Percentiles rank a stretch among this genome's conserved stretches.
phyloP scores from a whole-genome alignment of 2,888 invertebrate genomes.

The Achlya flavicornis region DNA sequence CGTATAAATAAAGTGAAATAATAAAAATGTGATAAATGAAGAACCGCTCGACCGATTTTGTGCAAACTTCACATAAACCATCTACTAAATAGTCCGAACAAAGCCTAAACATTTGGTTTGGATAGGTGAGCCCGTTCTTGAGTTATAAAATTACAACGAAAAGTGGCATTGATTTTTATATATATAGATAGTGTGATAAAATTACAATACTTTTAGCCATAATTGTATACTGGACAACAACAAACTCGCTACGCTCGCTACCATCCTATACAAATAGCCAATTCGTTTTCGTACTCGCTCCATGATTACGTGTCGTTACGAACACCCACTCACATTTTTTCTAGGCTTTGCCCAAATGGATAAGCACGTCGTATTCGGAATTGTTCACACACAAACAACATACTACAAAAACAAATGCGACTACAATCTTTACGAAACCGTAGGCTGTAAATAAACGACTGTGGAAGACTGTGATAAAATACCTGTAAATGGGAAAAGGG shows the following conservation, averaged over 20 bases:
- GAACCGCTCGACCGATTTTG: too few species aligned
- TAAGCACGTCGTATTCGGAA: conserved; percentile 1
- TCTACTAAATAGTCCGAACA: too few species aligned
- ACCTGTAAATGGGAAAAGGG: neutral
- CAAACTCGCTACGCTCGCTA: neutral
- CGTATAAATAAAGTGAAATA: too few species aligned
- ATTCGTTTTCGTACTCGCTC: neutral
- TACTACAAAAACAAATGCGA: conserved; percentile 2
- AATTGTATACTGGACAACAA: neutral
- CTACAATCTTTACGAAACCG: neutral
- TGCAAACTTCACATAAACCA: too few species aligned
- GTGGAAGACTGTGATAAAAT: neutral
- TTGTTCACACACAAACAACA: neutral
- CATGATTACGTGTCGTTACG: conserved; percentile 9
- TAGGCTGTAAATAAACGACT: neutral
- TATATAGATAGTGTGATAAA: too few species aligned
- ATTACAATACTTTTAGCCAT: too few species aligned
- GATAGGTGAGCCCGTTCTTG: too few species aligned
- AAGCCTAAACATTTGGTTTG: too few species aligned
- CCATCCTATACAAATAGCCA: conserved; percentile 5
- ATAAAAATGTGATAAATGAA: too few species aligned
- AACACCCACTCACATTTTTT: conserved; percentile 9
- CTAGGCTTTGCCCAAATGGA: conserved; percentile 2
- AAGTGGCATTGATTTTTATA: too few species aligned
- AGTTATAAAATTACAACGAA: too few species aligned